Evolutionary conservation across 2,888 invertebrate genomes (phyloP), one percentile per base, ranked within the genome.

Genomic region (Andrena flavipes): DNA sequence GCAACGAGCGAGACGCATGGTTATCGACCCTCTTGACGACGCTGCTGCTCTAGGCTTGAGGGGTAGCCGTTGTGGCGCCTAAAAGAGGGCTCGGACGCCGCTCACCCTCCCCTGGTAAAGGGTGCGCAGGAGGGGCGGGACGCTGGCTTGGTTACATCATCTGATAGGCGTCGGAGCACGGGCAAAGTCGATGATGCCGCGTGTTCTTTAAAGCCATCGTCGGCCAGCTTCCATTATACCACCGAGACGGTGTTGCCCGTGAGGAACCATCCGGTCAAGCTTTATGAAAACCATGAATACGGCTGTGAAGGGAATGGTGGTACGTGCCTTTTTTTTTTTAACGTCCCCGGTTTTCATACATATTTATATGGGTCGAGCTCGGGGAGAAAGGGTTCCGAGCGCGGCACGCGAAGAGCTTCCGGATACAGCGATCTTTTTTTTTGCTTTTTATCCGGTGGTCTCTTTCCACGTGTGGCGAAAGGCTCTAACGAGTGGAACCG

Each of bases 51-150:
- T 63, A 70, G 82, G 72, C 76, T 56, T 26, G 82, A 75, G 84
- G 88, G 80, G 85, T 85, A 91, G 90, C 84, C 90, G 85, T 82
- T 83, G 81, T 77, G 90, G 90, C 90, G 91, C 91, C 90, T 85
- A 90, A 90, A 90, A 90, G 90, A 90, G 82, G 82, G 86, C 67
- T 80, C 79, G 71, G 84, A 88, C 80, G 82, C 70, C 76, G 62
- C 73, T 62, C 68, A 35, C 51, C 59, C 76, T n/a, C 51, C 16
- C 13, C 7, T 29, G 26, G 13, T 20, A 23, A 54, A 23, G 70
- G 60, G 30, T 60, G 59, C 30, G 29, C 30, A 33, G 20, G 56
- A 16, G 56, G 33, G 80, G 26, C 75, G 29, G 77, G 62, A 76
- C 72, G 75, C 72, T 84, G 76, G 78, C 76, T 88, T 60, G 84